Evolutionary conservation across 2,113 vertebrate genomes (phyloP).

Genomic region (Saiga tatarica): DNA sequence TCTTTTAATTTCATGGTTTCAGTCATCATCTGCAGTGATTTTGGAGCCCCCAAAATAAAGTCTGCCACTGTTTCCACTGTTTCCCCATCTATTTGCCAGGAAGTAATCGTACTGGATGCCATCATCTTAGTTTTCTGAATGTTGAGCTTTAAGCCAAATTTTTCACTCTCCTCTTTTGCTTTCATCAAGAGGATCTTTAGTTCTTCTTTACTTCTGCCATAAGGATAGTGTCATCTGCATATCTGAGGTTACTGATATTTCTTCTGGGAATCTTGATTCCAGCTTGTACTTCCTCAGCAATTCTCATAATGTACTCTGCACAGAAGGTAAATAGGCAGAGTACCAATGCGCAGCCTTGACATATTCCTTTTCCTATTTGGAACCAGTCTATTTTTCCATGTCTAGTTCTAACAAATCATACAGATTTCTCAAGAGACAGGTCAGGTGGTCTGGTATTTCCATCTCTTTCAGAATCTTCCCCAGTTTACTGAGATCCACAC

Average conservation of each 20-base stretch:
- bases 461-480: background rate
- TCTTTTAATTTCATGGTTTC: background rate
- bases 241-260: background rate
- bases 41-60: background rate
- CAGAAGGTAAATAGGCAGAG: background rate
- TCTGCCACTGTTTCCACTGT: background rate
- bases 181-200: background rate
- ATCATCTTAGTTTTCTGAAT: background rate
- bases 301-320: background rate
- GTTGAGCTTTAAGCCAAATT: background rate
- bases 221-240: background rate
- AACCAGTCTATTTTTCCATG: background rate
- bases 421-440: background rate
- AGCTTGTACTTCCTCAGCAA: background rate
- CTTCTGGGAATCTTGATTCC: background rate
- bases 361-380: background rate
- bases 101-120: background rate
- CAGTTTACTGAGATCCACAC: background rate
- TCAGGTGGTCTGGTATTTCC: background rate
- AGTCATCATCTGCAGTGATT: background rate
- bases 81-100: background rate
- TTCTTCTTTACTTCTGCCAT: background rate
- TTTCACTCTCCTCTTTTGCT: background rate
- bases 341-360: background rate
- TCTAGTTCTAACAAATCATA: background rate